Conservation (phyloP, 2,888 invertebrate species). For the Hydrotaea cyrtoneurina region DNA sequence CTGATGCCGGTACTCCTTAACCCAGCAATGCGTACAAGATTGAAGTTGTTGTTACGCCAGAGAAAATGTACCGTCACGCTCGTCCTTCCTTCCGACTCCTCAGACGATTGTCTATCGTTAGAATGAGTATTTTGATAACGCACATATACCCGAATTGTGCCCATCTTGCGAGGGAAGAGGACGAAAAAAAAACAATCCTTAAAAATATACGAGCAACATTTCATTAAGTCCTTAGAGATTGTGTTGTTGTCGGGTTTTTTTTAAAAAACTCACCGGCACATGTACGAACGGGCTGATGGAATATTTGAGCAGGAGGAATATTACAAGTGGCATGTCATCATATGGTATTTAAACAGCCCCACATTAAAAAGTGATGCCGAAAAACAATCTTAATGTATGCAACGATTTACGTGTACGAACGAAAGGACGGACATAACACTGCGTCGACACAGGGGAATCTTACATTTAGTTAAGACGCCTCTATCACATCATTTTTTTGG, state of each 20-base stretch:
- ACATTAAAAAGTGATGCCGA: slow-evolving; percentile 23
- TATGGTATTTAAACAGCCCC: slow-evolving; percentile 46
- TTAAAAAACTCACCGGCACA: neutral
- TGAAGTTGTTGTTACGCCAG: neutral
- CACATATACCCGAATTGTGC: neutral
- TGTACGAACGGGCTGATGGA: neutral
- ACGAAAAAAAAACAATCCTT: neutral
- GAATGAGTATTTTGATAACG: neutral
- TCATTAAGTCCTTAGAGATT: slow-evolving; percentile 52
- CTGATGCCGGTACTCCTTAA: neutral
- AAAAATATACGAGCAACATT: slow-evolving; percentile 33
- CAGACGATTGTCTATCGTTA: neutral
- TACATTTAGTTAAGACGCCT: neutral
- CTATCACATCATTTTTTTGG: no score
- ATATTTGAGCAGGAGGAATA: neutral
- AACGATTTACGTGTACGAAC: neutral
- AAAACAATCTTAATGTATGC: slow-evolving; percentile 6
- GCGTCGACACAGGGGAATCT: neutral
- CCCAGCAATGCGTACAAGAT: slow-evolving; percentile 3
- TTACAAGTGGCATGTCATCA: slow-evolving; percentile 44
- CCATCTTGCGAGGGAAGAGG: neutral
- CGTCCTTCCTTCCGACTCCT: neutral
- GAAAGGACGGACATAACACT: no score
- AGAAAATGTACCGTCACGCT: no score
- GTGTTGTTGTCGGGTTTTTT: slow-evolving; percentile 11